Conservation (phyloP, 2,113 vertebrate species). For the Marcusenius ussheri region DNA sequence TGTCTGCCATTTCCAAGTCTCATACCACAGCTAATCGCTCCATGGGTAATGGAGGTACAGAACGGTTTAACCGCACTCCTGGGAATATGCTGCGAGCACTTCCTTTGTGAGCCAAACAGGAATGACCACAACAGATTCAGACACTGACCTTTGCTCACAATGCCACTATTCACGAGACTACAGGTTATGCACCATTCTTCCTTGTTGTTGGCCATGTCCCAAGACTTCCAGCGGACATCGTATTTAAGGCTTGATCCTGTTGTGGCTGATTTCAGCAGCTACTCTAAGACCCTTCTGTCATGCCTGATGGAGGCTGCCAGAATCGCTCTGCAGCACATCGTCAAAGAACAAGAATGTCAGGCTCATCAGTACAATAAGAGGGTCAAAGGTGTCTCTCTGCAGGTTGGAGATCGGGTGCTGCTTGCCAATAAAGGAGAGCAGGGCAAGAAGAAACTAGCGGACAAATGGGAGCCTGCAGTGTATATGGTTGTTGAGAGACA, state of each 20-base stretch:
- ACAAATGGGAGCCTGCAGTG: not conserved
- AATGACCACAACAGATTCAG: constrained; percentile 25
- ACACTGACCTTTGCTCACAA: constrained; percentile 27
- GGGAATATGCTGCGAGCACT: constrained; percentile 23
- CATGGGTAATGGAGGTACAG: not conserved
- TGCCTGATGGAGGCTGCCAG: not conserved
- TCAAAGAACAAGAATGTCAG: constrained; percentile 28
- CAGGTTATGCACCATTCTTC: constrained; percentile 20
- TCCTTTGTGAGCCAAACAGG: constrained; percentile 18
- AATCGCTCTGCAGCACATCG: constrained; percentile 14
- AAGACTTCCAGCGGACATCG: constrained; percentile 15
- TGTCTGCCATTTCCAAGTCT: constrained; percentile 19
- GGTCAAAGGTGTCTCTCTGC: constrained; percentile 24
- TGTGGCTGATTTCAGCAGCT: constrained; percentile 12
- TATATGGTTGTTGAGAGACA: too few relatives aligned
- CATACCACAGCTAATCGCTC: constrained; percentile 26
- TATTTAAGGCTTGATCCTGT: constrained; percentile 12
- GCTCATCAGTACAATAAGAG: constrained; percentile 23
- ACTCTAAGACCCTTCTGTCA: constrained; percentile 10
- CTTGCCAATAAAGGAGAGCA: not conserved
- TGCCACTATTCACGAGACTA: constrained; percentile 22
- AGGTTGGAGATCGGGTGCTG: not conserved
- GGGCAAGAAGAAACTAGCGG: not conserved
- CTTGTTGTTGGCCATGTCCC: constrained; percentile 25
- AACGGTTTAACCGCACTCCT: constrained; percentile 23